Evolutionary conservation across 1,140 invertebrate genomes (phyloP), one percentile per base, ranked within the genome.

Genomic region (Zaprionus davidi): DNA sequence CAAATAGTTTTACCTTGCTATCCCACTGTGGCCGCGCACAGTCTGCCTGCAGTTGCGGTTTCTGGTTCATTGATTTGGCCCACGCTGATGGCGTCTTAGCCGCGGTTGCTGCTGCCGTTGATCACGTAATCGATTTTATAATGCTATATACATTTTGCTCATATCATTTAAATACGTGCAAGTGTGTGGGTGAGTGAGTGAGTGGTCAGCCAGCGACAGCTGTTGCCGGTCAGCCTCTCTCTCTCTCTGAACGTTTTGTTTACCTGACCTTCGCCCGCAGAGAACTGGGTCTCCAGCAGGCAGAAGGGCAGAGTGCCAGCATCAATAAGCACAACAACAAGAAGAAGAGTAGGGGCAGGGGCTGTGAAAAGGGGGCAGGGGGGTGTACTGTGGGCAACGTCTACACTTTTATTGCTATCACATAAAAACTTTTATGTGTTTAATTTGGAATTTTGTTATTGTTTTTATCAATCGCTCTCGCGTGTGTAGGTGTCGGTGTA

Each of bases 91-190:
- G 78, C 83, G 80, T 88, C 84, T 88, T 84, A 66, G 38, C 44
- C 6, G 13, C 38, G 15, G 31, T 70, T 34, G 31, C 80, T 53
- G 58, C 68, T 67, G 71, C 71, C 26, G 66, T 15, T 70, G 78
- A 88, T 88, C 85, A 88, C 85, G 85, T 88, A 88, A 88, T 88
- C 85, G 85, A 88, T 90, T 84, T 81, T 90, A 85, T 88, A 85
- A 90, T 85, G 76, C 75, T 73, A 64, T 56, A 63, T 65, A 79
- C 66, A 59, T 55, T 62, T 53, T 62, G 34, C 58, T 49, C 41
- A 71, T 41, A 58, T 59, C 57, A 56, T 60, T 67, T 67, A 67
- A 57, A 36, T 57, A 36, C 55, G 24, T 56, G 31, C 53, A 44
- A 36, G 44, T 57, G 24, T 11, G 31, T 28, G 9, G 36, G 7